These are phyloP conservation scores for Drosophila subobscura DNA, from an alignment of 1,140 invertebrate species.

Conservation along the genomic window DNA sequence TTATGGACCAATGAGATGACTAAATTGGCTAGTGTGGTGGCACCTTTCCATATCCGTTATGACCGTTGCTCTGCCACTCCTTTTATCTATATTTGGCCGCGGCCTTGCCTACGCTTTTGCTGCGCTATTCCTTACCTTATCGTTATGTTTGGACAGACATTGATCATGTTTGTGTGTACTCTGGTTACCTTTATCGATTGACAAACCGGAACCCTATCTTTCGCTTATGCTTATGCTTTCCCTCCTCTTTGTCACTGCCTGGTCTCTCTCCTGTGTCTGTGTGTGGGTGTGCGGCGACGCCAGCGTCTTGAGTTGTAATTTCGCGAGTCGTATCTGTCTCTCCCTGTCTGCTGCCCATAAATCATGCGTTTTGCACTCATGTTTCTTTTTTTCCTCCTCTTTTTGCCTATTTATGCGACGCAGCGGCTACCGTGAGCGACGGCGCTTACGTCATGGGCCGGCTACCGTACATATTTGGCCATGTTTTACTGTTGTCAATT, in stretches of 20 bases:
- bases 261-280: neutral
- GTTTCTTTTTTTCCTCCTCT: slow-evolving; percentile 15
- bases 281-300: slow-evolving; percentile 35
- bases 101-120: slow-evolving; percentile 22
- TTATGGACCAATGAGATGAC: slow-evolving; percentile 24
- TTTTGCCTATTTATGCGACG: slow-evolving; percentile 48
- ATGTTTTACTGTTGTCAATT: slow-evolving; percentile 79
- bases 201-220: slow-evolving; percentile 23
- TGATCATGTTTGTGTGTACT: too few species aligned
- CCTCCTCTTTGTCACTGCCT: slow-evolving; percentile 2
- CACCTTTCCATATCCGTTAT: slow-evolving; percentile 35
- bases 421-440: slow-evolving; percentile 27
- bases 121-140: neutral
- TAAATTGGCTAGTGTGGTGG: slow-evolving; percentile 15
- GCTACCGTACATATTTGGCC: slow-evolving; percentile 64
- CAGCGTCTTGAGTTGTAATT: slow-evolving; percentile 62
- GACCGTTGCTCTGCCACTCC: slow-evolving; percentile 21
- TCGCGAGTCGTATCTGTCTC: slow-evolving; percentile 24
- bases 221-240: slow-evolving; percentile 7
- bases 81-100: slow-evolving; percentile 32
- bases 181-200: neutral
- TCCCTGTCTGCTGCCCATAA: slow-evolving; percentile 66
- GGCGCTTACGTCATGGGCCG: slow-evolving; percentile 65
- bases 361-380: slow-evolving; percentile 57
- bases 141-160: too few species aligned